Evolutionary conservation across 2,797 vertebrate genomes (phyloP).

Genomic region (Eutrigla gurnardus): DNA sequence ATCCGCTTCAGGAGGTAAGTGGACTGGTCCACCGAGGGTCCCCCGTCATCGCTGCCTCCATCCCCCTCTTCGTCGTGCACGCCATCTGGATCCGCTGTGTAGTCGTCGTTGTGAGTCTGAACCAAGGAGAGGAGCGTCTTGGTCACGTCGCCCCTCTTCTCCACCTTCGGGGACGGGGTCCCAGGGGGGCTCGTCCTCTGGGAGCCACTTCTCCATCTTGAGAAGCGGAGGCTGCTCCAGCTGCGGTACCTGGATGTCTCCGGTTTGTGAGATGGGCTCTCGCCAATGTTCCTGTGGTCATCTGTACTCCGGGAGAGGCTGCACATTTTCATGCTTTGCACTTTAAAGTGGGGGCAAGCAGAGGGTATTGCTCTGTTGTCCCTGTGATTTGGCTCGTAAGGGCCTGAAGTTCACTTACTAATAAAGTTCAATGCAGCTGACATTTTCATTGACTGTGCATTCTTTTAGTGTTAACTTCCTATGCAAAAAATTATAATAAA

Average conservation of each 20-base stretch:
- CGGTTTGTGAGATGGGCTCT: conserved; percentile 60
- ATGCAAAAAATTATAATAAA: background rate
- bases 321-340: conserved; percentile 59
- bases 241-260: conserved; percentile 66
- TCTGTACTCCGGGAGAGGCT: conserved; percentile 64
- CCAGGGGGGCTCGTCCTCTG: conserved; percentile 67
- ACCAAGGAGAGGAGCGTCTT: conserved; percentile 77
- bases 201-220: conserved; percentile 77
- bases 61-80: conserved; percentile 58
- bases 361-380: background rate
- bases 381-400: conserved; percentile 5
- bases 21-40: conserved; percentile 48
- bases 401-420: conserved; percentile 37
- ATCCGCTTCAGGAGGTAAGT: conserved; percentile 88
- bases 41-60: conserved; percentile 52
- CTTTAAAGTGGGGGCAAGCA: background rate
- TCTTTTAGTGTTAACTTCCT: background rate
- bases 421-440: conserved; percentile 15
- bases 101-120: conserved; percentile 77
- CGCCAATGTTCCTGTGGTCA: conserved; percentile 44
- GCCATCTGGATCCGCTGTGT: conserved; percentile 76
- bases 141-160: conserved; percentile 68
- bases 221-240: conserved; percentile 77
- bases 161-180: conserved; percentile 68
- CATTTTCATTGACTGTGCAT: conserved; percentile 14